Base-by-base conservation (phyloP, 2,888 invertebrate genomes). In the Criorhina ranunculi region DNA sequence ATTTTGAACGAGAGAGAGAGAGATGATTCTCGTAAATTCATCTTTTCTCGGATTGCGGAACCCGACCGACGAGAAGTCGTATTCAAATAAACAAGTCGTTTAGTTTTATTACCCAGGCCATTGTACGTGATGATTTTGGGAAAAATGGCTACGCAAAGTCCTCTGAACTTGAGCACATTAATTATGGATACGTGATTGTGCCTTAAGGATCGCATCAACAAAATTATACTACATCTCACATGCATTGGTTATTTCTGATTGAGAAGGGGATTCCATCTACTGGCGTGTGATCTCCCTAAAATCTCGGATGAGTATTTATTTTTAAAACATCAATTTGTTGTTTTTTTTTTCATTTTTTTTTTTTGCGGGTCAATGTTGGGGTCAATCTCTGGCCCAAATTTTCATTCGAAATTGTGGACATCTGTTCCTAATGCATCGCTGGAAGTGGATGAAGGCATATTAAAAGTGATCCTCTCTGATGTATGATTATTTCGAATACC, bases 61-160 rank as follows among this genome's bases (percentile, higher is more conserved):
- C 31, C 35, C 15, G 7, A 40, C n/a, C n/a, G 31, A 9, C 37
- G 51, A 40, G 40, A 19, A 15, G 11, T 53, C 67, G 33, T 69
- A 69, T 79, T 79, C 64, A 85, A 85, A 85, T 85, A 85, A 85
- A 85, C 83, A 85, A 79, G 83, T 85, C 83, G 64, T 85, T 85
- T 85, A 73, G 79, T 85, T 85, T 85, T 85, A 85, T 85, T 85
- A 64, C 67, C 17, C 44, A 37, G 53, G 19, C 64, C 35, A 75
- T 70, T 66, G 85, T 85, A 85, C 85, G 85, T 85, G 85, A 85
- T 75, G 80, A 85, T 85, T 85, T 85, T 76, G 46, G 62, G 75
- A 75, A 73, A 80, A 75, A 66, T 70, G 75, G 62, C 79, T 69
- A 46, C 57, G 51, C 69, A 42, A 57, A 75, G 85, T 85, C 85